Percentiles rank a stretch among this genome's conserved stretches.
These are phyloP conservation scores for Indri indri DNA, from an alignment of 2,113 vertebrate species.

Conservation along the genomic window DNA sequence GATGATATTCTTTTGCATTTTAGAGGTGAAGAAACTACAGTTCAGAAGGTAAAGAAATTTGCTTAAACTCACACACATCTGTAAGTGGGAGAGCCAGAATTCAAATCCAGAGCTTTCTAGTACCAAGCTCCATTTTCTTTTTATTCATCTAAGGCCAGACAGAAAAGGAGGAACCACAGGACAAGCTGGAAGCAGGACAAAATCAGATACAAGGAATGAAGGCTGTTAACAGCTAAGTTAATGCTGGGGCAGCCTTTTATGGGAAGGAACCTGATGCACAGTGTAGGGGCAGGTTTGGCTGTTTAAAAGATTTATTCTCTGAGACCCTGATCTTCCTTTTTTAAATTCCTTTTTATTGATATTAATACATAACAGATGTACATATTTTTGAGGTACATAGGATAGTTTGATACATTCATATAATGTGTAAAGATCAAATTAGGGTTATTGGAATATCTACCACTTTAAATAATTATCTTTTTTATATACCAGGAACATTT, in stretches of 20 bases:
- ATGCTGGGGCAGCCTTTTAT: not conserved
- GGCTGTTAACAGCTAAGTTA: not conserved
- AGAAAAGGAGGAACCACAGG: not conserved
- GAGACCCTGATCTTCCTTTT: not conserved
- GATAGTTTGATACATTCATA: not conserved
- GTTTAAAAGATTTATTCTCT: not conserved
- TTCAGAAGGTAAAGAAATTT: not conserved
- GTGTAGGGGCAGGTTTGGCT: not conserved
- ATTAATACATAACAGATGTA: not conserved
- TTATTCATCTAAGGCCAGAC: not conserved
- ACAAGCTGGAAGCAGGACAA: not conserved
- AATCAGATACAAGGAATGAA: not conserved
- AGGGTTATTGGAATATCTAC: not conserved
- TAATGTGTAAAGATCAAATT: not conserved
- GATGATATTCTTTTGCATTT: not conserved
- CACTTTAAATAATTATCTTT: not conserved
- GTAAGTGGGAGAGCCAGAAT: not conserved
- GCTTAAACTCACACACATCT: not conserved
- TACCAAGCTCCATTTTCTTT: not conserved
- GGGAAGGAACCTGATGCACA: not conserved
- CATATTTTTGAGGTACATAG: not conserved
- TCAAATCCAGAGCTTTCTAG: not conserved
- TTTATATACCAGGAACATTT: not conserved
- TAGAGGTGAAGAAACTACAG: not conserved
- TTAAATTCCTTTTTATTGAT: not conserved